Conservation (phyloP, 2,797 vertebrate genomes). For the Darevskia mixta region DNA sequence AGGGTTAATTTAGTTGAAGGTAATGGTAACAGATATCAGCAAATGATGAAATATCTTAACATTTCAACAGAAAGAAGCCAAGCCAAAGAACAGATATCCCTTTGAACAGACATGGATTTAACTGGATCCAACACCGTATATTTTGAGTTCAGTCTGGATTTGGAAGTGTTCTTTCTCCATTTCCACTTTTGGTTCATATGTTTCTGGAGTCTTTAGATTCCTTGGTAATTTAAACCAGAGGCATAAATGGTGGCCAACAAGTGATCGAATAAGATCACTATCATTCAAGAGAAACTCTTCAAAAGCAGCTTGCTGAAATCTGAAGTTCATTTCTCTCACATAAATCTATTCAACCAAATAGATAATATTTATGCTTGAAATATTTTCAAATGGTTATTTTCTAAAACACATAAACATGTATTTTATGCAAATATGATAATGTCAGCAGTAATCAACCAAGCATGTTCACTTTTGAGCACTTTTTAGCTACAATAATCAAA, state of each 20-base stretch:
- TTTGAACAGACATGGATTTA: conserved; percentile 12
- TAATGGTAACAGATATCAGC: neutral
- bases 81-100: conserved; percentile 17
- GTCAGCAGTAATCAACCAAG: neutral
- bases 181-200: neutral
- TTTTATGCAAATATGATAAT: neutral
- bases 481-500: neutral
- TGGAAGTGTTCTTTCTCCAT: neutral
- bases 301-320: neutral
- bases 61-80: conserved; percentile 3
- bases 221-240: neutral
- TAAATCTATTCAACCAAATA: neutral
- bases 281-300: neutral
- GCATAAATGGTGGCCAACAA: conserved; percentile 3
- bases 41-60: conserved; percentile 1
- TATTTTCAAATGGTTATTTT: neutral
- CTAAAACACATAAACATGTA: neutral
- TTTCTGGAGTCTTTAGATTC: conserved; percentile 1
- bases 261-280: neutral
- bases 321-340: neutral
- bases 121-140: conserved; percentile 36
- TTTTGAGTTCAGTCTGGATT: conserved; percentile 4
- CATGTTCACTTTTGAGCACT: neutral
- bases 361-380: neutral
- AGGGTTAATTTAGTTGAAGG: neutral